Conservation (phyloP, 2,888 invertebrate species). For the Maniola hyperantus region DNA sequence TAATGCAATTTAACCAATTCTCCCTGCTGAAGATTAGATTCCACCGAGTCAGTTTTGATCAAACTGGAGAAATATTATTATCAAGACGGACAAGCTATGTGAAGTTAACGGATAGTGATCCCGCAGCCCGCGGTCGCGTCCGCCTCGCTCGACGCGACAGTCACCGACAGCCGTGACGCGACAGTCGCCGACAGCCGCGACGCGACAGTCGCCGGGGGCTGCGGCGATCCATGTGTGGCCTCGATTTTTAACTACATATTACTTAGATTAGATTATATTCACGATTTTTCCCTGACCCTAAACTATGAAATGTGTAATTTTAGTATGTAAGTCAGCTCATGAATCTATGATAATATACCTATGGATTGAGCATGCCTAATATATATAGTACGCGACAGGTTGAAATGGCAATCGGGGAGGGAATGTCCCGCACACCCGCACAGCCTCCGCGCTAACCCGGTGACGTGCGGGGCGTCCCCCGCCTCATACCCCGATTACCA, state of each 20-base stretch:
- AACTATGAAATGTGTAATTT: constrained; percentile 80
- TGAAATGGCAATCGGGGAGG: too few relatives aligned
- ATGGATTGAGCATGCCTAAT: too few relatives aligned
- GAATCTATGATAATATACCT: too few relatives aligned
- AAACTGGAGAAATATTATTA: too few relatives aligned
- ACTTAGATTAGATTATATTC: constrained; percentile 54
- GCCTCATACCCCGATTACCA: too few relatives aligned
- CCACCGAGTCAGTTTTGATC: too few relatives aligned
- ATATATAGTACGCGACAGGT: too few relatives aligned
- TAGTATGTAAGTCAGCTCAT: constrained; percentile 46
- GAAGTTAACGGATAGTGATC: constrained; percentile 52
- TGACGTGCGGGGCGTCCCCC: too few relatives aligned
- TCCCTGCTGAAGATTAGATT: too few relatives aligned
- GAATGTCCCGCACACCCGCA: too few relatives aligned
- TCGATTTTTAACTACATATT: constrained; percentile 75
- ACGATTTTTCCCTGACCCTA: constrained; percentile 63
- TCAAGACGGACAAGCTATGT: constrained; percentile 4
- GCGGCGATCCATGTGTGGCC: constrained; percentile 72
- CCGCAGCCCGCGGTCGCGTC: constrained; percentile 52
- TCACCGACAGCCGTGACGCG: constrained; percentile 12
- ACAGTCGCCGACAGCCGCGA: constrained; percentile 12
- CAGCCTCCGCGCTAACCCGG: too few relatives aligned
- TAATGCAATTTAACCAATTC: too few relatives aligned
- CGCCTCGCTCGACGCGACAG: constrained; percentile 22
- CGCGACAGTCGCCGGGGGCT: constrained; percentile 41